Conservation (phyloP, 2,888 invertebrate species). For the Phyllotreta cruciferae region DNA sequence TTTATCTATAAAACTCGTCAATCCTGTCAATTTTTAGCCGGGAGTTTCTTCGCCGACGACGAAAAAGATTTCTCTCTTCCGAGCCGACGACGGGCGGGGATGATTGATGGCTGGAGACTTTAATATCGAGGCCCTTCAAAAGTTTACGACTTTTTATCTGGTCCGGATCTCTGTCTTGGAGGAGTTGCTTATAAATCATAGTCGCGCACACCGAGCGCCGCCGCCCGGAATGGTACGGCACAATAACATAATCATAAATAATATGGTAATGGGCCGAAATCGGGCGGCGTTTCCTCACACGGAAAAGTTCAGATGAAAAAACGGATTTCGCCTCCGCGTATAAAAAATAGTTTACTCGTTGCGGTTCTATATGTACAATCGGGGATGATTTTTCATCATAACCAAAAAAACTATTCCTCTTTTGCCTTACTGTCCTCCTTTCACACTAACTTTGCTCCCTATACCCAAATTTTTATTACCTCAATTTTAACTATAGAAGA, state of each 20-base stretch:
- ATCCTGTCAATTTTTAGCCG: constrained; percentile 26
- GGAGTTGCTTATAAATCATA: constrained; percentile 25
- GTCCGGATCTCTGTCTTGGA: constrained; percentile 26
- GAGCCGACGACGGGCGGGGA: constrained; percentile 10
- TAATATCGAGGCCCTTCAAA: constrained; percentile 15
- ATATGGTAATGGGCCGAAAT: constrained; percentile 16
- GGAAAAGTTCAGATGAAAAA: too few relatives aligned
- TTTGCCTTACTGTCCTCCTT: too few relatives aligned
- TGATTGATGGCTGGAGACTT: constrained; percentile 25
- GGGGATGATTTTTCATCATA: too few relatives aligned
- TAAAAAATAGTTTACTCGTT: too few relatives aligned
- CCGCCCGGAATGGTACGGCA: constrained; percentile 13
- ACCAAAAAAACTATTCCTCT: too few relatives aligned
- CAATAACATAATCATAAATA: constrained; percentile 32
- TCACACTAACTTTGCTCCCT: too few relatives aligned
- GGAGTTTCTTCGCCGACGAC: constrained; percentile 2
- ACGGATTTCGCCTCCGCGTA: too few relatives aligned
- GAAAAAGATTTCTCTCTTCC: constrained; percentile 18
- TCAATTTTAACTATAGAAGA: too few relatives aligned
- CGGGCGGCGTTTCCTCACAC: constrained; percentile 4
- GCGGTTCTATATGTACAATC: too few relatives aligned
- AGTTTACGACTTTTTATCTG: constrained; percentile 20
- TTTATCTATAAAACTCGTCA: constrained; percentile 20
- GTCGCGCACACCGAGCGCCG: constrained; percentile 16
- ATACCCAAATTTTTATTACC: too few relatives aligned